Evolutionary conservation across 2,113 vertebrate genomes (phyloP).

Genomic region (Scartelaos histophorus): DNA sequence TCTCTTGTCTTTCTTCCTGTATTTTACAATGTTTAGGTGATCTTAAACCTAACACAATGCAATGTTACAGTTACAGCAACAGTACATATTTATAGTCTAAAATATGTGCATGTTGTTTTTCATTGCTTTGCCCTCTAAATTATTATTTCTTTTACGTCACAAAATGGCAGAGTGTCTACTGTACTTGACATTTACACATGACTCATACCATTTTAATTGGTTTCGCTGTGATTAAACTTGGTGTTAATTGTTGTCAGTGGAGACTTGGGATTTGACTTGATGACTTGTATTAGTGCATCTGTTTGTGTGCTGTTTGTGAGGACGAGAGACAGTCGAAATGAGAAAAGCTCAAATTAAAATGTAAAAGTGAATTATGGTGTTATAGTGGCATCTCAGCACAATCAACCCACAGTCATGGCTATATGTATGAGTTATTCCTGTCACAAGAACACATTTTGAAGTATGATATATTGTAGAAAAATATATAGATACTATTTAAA

Average conservation of each 20-base stretch:
- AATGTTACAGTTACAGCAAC: too few relatives aligned
- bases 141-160: background rate
- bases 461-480: too few relatives aligned
- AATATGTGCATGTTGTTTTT: background rate
- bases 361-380: constrained; percentile 5
- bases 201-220: background rate
- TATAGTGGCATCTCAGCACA: background rate
- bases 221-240: background rate
- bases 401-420: background rate
- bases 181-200: background rate
- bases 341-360: constrained; percentile 22
- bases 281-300: constrained; percentile 16
- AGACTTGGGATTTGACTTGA: constrained; percentile 17
- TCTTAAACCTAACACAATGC: too few relatives aligned
- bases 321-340: background rate
- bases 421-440: too few relatives aligned
- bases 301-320: constrained; percentile 2
- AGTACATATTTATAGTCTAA: background rate
- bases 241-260: constrained; percentile 11
- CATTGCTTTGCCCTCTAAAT: background rate
- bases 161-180: background rate
- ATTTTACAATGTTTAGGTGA: too few relatives aligned
- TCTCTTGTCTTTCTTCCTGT: too few relatives aligned
- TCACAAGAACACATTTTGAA: too few relatives aligned
- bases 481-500: too few relatives aligned